Evolutionary conservation across 1,140 invertebrate species (phyloP).

Genomic region (Cardiocondyla obscurior): DNA sequence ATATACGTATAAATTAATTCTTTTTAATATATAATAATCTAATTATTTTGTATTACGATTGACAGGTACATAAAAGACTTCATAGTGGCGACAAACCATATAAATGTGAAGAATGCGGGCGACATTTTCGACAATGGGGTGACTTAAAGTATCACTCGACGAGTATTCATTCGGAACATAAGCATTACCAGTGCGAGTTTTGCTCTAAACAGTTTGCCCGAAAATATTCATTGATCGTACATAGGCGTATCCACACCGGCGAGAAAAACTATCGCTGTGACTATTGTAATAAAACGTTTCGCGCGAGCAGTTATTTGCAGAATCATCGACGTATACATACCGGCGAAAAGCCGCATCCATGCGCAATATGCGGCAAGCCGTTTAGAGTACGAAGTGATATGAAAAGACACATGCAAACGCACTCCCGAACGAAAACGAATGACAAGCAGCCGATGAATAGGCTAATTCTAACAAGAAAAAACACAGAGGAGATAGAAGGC

Average conservation of each 20-base stretch:
- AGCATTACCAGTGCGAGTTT: constrained; percentile 95
- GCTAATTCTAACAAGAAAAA: constrained; percentile 58
- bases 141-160: constrained; percentile 95
- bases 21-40: constrained; percentile 27
- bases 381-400: constrained; percentile 94
- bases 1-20: neutral
- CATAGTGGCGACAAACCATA: constrained; percentile 92
- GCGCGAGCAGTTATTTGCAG: constrained; percentile 93
- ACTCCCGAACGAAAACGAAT: constrained; percentile 83
- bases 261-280: constrained; percentile 95
- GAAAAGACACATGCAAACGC: constrained; percentile 93
- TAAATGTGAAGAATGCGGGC: constrained; percentile 90
- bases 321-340: constrained; percentile 96
- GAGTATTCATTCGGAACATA: constrained; percentile 92
- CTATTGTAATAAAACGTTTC: constrained; percentile 92
- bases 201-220: constrained; percentile 96
- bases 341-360: constrained; percentile 92
- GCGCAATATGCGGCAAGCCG: constrained; percentile 91
- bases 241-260: constrained; percentile 94
- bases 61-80: constrained; percentile 88
- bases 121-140: constrained; percentile 93
- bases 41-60: neutral
- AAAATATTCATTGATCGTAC: constrained; percentile 96
- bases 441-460: constrained; percentile 64
- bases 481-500: constrained; percentile 40